A percentile compares a stretch with the other conserved stretches of the same genome.
phyloP scores from a whole-genome alignment of 2,797 vertebrate species.

The Crax fasciolata region DNA sequence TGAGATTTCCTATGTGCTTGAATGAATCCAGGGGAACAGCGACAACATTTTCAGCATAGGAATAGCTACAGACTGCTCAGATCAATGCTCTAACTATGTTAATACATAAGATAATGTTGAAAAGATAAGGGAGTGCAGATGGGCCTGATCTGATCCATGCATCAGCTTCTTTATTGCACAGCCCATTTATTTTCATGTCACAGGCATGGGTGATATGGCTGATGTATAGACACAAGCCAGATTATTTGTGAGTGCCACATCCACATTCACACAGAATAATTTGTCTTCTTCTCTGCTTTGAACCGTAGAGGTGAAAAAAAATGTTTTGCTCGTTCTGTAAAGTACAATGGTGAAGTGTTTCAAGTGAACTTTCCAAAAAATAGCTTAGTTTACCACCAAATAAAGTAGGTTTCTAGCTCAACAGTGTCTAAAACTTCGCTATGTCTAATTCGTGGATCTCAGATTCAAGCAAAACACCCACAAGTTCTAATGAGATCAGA shows the following conservation, averaged over 20 bases:
- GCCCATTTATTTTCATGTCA: background rate
- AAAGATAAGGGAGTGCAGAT: background rate
- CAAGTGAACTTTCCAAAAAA: background rate
- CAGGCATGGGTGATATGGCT: background rate
- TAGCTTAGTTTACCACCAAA: background rate
- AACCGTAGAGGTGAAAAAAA: background rate
- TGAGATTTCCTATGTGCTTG: background rate
- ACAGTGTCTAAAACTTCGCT: background rate
- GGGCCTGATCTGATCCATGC: background rate
- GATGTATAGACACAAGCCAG: background rate
- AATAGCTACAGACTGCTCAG: background rate
- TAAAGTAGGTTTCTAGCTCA: background rate
- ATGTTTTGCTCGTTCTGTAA: background rate
- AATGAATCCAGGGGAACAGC: background rate
- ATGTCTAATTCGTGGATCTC: constrained; percentile 5
- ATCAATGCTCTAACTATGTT: background rate
- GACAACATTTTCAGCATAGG: background rate
- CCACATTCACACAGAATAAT: background rate
- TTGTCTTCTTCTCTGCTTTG: background rate
- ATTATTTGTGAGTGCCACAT: background rate
- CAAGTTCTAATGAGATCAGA: background rate
- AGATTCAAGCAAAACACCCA: background rate
- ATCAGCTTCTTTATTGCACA: background rate
- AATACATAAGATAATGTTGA: background rate
- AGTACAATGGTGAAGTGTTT: background rate